Evolutionary conservation across 2,888 invertebrate genomes (phyloP).

Genomic region (Drosophila longiperda): DNA sequence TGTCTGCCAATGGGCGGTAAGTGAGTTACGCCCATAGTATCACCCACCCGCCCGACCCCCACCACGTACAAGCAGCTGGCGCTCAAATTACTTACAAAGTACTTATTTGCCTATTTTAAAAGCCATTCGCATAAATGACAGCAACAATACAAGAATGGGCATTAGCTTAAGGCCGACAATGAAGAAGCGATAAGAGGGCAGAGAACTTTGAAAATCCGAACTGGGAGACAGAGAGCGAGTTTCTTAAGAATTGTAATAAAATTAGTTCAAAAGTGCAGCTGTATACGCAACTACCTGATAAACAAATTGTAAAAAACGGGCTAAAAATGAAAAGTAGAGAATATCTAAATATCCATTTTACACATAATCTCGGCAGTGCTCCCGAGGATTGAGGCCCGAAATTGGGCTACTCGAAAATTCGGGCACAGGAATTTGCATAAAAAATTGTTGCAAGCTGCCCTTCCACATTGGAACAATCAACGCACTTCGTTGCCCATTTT

Average conservation of each 20-base stretch:
- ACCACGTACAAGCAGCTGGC: slow-evolving; percentile 38
- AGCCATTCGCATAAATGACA: slow-evolving; percentile 68
- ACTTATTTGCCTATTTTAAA: slow-evolving; percentile 77
- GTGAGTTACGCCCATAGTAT: slow-evolving; percentile 12
- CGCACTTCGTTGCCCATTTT: slow-evolving; percentile 21
- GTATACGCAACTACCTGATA: slow-evolving; percentile 76
- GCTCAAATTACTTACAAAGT: slow-evolving; percentile 76
- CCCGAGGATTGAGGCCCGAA: slow-evolving; percentile 7
- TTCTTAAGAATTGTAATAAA: slow-evolving; percentile 63
- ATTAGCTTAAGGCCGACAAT: slow-evolving; percentile 35
- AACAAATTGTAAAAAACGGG: slow-evolving; percentile 31
- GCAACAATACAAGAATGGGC: slow-evolving; percentile 31
- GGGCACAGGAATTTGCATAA: slow-evolving; percentile 69
- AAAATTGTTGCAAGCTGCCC: slow-evolving; percentile 63
- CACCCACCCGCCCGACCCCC: neutral
- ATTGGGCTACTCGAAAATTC: slow-evolving; percentile 35
- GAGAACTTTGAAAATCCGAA: neutral
- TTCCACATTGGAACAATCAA: slow-evolving; percentile 50
- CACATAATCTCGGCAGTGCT: slow-evolving; percentile 34
- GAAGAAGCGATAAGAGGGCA: slow-evolving; percentile 8
- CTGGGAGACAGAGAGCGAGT: neutral
- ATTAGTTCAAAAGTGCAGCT: slow-evolving; percentile 70
- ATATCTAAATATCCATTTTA: slow-evolving; percentile 39
- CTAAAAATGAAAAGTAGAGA: neutral
- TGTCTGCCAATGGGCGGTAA: slow-evolving; percentile 48